Conservation (phyloP, 2,888 invertebrate genomes). For the Drosophila recens region DNA sequence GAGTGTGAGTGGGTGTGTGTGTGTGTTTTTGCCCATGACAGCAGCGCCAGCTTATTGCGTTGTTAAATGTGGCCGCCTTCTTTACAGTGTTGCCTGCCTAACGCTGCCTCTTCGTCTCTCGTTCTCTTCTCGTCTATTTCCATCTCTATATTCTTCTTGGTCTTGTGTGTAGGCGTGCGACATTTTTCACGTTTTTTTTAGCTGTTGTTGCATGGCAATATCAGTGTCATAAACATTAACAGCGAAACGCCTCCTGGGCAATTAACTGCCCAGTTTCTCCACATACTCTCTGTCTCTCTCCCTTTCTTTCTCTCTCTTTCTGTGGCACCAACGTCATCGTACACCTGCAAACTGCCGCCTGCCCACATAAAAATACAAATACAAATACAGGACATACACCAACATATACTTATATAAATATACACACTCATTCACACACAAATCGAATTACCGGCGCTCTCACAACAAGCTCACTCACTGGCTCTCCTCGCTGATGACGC, state of each 20-base stretch:
- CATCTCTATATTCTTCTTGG: not conserved
- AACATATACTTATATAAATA: conserved; percentile 22
- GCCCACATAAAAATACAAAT: conserved; percentile 37
- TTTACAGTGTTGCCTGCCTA: conserved; percentile 8
- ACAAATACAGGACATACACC: conserved; percentile 23
- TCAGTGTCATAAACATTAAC: conserved; percentile 45
- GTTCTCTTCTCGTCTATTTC: not conserved
- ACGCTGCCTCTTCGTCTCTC: not conserved
- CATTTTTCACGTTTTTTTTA: conserved; percentile 40
- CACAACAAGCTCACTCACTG: conserved; percentile 51
- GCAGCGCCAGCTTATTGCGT: conserved; percentile 64
- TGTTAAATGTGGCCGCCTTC: conserved; percentile 41
- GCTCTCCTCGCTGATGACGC: conserved; percentile 13
- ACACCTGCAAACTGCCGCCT: conserved; percentile 55
- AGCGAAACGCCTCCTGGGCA: conserved; percentile 33
- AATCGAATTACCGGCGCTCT: conserved; percentile 70
- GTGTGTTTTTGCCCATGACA: conserved; percentile 37
- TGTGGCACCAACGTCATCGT: conserved; percentile 47
- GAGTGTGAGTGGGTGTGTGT: conserved; percentile 19
- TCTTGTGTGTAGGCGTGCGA: conserved; percentile 45
- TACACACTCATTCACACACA: conserved; percentile 34
- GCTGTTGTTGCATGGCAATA: conserved; percentile 31
- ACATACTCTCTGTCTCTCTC: not conserved
- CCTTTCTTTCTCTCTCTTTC: conserved; percentile 7
- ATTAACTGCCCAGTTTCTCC: conserved; percentile 40